A percentile compares a stretch with the other conserved stretches of the same genome.
phyloP scores from a whole-genome alignment of 2,113 vertebrate genomes.

The Phylloscopus trochilus region DNA sequence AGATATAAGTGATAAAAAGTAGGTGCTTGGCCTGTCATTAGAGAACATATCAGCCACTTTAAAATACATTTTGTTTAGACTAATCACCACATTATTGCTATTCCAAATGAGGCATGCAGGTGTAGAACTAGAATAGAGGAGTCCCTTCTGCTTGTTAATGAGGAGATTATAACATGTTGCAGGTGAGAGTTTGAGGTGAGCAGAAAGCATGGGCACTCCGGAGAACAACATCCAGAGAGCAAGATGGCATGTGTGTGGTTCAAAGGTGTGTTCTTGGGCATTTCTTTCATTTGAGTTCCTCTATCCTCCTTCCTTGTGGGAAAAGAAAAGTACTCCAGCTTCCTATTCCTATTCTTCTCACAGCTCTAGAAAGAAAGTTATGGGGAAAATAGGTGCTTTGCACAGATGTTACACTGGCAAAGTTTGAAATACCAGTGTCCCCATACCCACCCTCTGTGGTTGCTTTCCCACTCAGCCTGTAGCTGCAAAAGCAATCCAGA shows the following conservation, averaged over 20 bases:
- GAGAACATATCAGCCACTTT: not conserved
- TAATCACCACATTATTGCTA: not conserved
- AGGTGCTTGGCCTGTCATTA: not conserved
- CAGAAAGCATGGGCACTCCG: not conserved
- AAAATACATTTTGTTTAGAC: not conserved
- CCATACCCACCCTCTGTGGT: rapidly evolving
- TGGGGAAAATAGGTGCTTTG: not conserved
- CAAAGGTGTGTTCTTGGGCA: not conserved
- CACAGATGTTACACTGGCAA: not conserved
- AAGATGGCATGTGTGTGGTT: not conserved
- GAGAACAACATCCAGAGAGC: not conserved
- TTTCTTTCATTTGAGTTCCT: not conserved
- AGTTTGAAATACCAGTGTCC: not conserved
- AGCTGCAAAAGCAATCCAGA: not conserved
- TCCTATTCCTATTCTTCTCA: not conserved
- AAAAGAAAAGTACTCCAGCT: not conserved
- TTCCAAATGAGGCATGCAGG: not conserved
- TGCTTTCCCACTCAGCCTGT: not conserved
- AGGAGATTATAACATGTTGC: not conserved
- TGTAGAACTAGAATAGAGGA: not conserved
- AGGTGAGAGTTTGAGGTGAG: not conserved
- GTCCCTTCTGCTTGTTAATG: not conserved
- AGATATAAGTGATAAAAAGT: not conserved
- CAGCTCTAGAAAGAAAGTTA: not conserved
- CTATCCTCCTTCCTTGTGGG: not conserved